A percentile compares a stretch with the other conserved stretches of the same genome.
These are phyloP conservation scores for Crotalus helleri DNA, from an alignment of 2,113 vertebrate genomes.

Conservation along the genomic window DNA sequence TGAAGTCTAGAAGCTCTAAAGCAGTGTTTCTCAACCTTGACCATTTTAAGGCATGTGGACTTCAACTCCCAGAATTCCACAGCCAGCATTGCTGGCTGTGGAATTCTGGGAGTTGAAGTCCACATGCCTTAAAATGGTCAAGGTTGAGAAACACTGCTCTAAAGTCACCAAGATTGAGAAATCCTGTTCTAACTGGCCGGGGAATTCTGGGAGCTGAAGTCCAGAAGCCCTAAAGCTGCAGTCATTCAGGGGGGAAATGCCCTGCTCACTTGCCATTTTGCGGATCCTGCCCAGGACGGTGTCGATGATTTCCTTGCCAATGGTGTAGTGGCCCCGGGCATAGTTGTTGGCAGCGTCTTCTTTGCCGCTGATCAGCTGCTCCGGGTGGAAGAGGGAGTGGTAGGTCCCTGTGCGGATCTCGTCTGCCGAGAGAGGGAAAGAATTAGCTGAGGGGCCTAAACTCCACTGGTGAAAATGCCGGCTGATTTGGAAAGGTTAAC, in stretches of 20 bases:
- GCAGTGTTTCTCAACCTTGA: no score
- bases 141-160: not conserved
- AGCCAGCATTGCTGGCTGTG: no score
- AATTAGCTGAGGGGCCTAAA: not conserved
- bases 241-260: rapidly evolving
- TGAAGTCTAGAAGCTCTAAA: not conserved
- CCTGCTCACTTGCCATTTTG: constrained; percentile 54
- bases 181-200: not conserved
- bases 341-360: constrained; percentile 73
- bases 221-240: not conserved
- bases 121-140: not conserved
- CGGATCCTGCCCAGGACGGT: constrained; percentile 63
- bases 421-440: constrained; percentile 56
- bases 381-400: constrained; percentile 76
- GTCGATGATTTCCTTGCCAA: constrained; percentile 70
- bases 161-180: not conserved
- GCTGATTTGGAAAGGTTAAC: not conserved
- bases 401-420: constrained; percentile 79
- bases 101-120: not conserved
- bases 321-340: constrained; percentile 68
- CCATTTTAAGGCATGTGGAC: no score
- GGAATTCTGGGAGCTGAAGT: not conserved
- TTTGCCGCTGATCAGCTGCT: constrained; percentile 71
- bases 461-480: rapidly evolving
- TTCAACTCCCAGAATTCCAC: no score